phyloP scores from a whole-genome alignment of 1,140 invertebrate genomes.

The Steinernema feltiae region DNA sequence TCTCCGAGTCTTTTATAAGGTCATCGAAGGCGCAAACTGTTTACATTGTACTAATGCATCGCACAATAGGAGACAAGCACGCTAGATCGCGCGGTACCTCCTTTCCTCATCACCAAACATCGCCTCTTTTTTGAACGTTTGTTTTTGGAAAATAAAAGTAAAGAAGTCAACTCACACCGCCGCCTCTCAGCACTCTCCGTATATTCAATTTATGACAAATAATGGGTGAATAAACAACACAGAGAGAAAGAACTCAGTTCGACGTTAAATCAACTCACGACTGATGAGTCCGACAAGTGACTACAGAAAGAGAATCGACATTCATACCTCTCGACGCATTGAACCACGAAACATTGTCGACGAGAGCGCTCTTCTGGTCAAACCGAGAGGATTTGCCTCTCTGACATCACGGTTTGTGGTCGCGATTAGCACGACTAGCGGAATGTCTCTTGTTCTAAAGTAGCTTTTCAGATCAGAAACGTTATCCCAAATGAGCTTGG shows the following conservation, averaged over 20 bases:
- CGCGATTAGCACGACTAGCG: too few species aligned
- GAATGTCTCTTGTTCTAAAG: too few species aligned
- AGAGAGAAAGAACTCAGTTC: background rate
- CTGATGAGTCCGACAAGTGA: background rate
- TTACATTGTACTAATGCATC: background rate
- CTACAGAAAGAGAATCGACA: background rate
- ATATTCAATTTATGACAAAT: background rate
- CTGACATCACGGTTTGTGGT: too few species aligned
- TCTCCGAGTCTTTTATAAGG: background rate
- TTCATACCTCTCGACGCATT: too few species aligned
- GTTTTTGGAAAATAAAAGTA: conserved; percentile 9
- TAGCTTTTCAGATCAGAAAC: too few species aligned
- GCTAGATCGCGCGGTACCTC: background rate
- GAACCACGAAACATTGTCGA: too few species aligned
- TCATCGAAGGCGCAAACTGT: background rate
- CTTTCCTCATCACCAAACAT: conserved; percentile 9
- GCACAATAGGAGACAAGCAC: conserved; percentile 8
- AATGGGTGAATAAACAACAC: background rate
- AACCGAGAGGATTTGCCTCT: too few species aligned
- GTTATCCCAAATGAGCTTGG: too few species aligned
- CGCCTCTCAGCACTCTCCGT: background rate
- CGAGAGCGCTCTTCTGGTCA: too few species aligned
- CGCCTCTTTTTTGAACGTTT: background rate
- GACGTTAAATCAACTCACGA: background rate
- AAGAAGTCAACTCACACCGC: background rate